A percentile compares a stretch with the other conserved stretches of the same genome.
Conservation (phyloP, 2,797 vertebrate species). For the Pseudochirops corinnae region DNA sequence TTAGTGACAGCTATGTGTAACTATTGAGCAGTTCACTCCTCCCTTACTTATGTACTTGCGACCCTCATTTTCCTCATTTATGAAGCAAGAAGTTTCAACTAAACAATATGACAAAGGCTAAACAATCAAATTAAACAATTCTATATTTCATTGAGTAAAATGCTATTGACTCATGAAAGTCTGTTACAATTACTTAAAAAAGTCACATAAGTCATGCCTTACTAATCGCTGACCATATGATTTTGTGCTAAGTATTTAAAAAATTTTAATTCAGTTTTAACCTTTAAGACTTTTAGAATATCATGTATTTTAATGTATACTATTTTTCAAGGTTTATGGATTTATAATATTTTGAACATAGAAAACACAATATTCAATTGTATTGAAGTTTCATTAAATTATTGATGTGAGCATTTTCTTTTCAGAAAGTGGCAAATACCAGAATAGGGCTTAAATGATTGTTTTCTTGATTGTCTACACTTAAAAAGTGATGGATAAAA, state of each 20-base stretch:
- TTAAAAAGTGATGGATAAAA: not conserved
- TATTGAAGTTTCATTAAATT: not conserved
- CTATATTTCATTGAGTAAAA: not conserved
- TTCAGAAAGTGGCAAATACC: not conserved
- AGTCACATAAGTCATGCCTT: not conserved
- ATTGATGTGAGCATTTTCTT: not conserved
- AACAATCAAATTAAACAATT: not conserved
- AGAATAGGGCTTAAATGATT: not conserved
- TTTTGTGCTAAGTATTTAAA: not conserved
- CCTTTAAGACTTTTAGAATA: not conserved
- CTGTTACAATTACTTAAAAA: not conserved
- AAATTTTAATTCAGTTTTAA: not conserved
- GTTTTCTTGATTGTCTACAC: not conserved
- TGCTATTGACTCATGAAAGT: not conserved
- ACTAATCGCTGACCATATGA: not conserved
- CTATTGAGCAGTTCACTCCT: not conserved
- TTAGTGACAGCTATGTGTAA: not conserved
- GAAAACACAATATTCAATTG: not conserved
- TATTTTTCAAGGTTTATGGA: no score
- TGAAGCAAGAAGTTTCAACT: not conserved
- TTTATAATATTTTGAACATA: not conserved
- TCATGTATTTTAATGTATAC: no score
- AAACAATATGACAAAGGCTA: not conserved
- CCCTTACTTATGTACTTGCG: not conserved
- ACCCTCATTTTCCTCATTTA: not conserved